These are phyloP conservation scores for Meteorus sp. DNA, from an alignment of 1,140 invertebrate species.

Conservation along the genomic window DNA sequence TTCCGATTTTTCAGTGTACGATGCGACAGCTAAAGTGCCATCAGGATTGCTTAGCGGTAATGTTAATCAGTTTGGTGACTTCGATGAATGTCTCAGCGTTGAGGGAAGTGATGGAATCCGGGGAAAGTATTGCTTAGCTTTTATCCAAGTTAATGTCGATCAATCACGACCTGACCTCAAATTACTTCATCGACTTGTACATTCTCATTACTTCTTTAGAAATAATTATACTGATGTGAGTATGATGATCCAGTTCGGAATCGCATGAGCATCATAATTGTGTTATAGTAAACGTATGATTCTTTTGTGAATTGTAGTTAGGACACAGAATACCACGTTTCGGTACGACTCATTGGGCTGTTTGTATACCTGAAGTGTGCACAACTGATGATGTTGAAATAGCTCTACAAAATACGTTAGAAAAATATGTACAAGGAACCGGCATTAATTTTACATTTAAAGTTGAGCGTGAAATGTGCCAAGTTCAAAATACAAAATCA, in stretches of 20 bases:
- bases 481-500: conserved; percentile 47
- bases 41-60: conserved; percentile 67
- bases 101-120: conserved; percentile 51
- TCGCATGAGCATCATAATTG: background rate
- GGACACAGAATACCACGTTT: conserved; percentile 68
- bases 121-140: conserved; percentile 67
- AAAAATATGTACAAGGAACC: conserved; percentile 53
- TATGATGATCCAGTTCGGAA: conserved; percentile 40
- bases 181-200: conserved; percentile 61
- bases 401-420: conserved; percentile 56
- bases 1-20: conserved; percentile 60
- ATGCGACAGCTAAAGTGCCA: conserved; percentile 64
- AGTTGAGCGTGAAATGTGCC: conserved; percentile 66
- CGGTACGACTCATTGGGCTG: conserved; percentile 65
- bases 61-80: conserved; percentile 67
- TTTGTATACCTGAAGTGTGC: conserved; percentile 66
- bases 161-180: conserved; percentile 57
- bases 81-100: conserved; percentile 63
- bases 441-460: conserved; percentile 60
- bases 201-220: conserved; percentile 66
- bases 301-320: conserved; percentile 54
- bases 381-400: conserved; percentile 61
- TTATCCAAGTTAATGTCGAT: conserved; percentile 60
- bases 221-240: conserved; percentile 68
- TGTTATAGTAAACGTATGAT: background rate